Evolutionary conservation across 2,888 invertebrate genomes (phyloP).

Genomic region (Ophion ellenae): DNA sequence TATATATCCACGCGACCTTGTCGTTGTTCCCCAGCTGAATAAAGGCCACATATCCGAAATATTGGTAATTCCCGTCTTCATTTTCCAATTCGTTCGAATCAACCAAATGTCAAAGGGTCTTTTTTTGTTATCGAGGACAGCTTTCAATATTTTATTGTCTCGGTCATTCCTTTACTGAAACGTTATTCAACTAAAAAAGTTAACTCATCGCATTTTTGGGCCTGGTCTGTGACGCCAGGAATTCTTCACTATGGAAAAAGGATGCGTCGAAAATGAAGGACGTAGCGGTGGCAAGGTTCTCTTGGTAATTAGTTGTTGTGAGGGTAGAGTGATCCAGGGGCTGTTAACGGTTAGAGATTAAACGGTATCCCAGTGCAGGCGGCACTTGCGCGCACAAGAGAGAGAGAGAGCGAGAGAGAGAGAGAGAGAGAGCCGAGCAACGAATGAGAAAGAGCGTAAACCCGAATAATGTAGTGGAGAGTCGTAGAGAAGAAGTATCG

Average conservation of each 20-base stretch:
- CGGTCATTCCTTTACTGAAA: too few species aligned
- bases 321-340: conserved; percentile 16
- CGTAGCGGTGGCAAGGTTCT: conserved; percentile 8
- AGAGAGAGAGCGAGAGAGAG: too few species aligned
- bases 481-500: conserved; percentile 37
- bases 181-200: not conserved
- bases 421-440: not conserved
- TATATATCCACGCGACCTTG: conserved; percentile 41
- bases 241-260: not conserved
- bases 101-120: not conserved
- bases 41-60: conserved; percentile 40
- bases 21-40: conserved; percentile 30
- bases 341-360: conserved; percentile 38
- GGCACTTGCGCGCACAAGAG: too few species aligned
- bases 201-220: not conserved
- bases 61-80: conserved; percentile 1
- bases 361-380: conserved; percentile 6
- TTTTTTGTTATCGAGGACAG: not conserved
- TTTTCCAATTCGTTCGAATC: conserved; percentile 13
- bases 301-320: conserved; percentile 26
- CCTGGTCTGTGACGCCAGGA: not conserved
- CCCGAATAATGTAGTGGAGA: conserved; percentile 47
- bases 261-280: conserved; percentile 47
- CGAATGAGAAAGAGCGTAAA: conserved; percentile 24
- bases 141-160: not conserved